Evolutionary conservation across 2,888 invertebrate genomes (phyloP).

Genomic region (Pegoplata infirma): DNA sequence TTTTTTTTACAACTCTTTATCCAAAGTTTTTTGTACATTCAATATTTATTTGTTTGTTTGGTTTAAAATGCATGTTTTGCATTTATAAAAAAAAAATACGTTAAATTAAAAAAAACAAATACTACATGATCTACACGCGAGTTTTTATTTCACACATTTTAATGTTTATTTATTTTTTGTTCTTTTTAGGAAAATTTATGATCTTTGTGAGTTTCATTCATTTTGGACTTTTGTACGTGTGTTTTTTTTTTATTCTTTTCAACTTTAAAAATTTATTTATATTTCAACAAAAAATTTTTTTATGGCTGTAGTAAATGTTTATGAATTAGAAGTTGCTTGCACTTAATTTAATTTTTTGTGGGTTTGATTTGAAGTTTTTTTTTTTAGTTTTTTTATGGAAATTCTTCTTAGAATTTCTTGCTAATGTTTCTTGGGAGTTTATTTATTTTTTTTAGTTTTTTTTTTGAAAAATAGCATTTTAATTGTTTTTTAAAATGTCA

Average conservation of each 20-base stretch:
- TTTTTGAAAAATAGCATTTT: conserved; percentile 3
- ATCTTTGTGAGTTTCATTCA: conserved; percentile 21
- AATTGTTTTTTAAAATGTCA: conserved; percentile 10
- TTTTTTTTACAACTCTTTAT: no score
- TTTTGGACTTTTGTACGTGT: neutral
- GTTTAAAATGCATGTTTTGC: conserved; percentile 38
- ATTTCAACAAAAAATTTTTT: neutral
- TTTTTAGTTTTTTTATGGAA: no score
- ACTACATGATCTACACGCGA: neutral
- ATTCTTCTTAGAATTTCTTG: no score
- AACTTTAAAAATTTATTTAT: neutral
- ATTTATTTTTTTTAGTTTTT: neutral
- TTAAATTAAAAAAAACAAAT: conserved; percentile 24
- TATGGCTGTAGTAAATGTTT: neutral
- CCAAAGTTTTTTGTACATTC: no score
- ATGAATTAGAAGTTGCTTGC: no score
- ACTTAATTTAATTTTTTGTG: no score
- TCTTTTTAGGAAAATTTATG: conserved; percentile 5
- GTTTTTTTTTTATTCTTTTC: neutral
- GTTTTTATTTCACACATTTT: neutral
- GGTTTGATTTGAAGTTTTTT: no score
- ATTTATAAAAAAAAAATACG: conserved; percentile 27
- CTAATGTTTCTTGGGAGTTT: no score
- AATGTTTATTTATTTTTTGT: neutral
- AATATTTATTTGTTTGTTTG: conserved; percentile 35